These are phyloP conservation scores for Danio jaintianensis DNA, from an alignment of 2,797 vertebrate species.

Conservation along the genomic window DNA sequence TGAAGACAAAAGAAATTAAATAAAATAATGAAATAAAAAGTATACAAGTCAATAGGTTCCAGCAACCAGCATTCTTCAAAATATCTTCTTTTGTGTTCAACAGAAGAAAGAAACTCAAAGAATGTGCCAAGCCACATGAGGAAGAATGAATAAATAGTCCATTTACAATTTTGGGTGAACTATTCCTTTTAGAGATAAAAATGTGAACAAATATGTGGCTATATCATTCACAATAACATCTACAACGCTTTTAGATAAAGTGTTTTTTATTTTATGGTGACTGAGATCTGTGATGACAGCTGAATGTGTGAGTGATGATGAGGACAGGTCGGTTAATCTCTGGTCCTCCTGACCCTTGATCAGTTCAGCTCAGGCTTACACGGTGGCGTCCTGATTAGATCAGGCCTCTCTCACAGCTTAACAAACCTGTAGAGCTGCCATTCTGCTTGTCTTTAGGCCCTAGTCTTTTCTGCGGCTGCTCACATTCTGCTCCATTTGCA, in stretches of 20 bases:
- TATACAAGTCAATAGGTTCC: too few relatives aligned
- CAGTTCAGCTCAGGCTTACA: constrained; percentile 47
- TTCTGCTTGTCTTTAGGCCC: constrained; percentile 91
- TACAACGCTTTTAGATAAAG: neutral
- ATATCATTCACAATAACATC: too few relatives aligned
- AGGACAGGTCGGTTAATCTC: neutral
- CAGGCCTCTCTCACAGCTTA: constrained; percentile 41
- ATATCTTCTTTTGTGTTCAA: too few relatives aligned
- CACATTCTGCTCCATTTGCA: constrained; percentile 93
- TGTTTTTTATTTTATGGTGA: neutral
- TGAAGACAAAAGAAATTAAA: too few relatives aligned
- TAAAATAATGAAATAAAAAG: too few relatives aligned
- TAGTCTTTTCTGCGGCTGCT: constrained; percentile 85
- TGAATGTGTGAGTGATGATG: neutral
- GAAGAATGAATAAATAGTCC: too few relatives aligned
- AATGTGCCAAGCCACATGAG: too few relatives aligned
- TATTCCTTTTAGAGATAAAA: too few relatives aligned
- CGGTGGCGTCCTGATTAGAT: constrained; percentile 39
- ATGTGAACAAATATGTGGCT: too few relatives aligned
- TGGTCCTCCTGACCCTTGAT: constrained; percentile 43
- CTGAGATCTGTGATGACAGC: neutral
- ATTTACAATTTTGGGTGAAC: too few relatives aligned
- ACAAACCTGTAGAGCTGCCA: constrained; percentile 89
- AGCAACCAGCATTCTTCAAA: too few relatives aligned
- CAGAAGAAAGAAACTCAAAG: too few relatives aligned